Conservation (phyloP, 1,140 invertebrate species). For the Galendromus occidentalis region DNA sequence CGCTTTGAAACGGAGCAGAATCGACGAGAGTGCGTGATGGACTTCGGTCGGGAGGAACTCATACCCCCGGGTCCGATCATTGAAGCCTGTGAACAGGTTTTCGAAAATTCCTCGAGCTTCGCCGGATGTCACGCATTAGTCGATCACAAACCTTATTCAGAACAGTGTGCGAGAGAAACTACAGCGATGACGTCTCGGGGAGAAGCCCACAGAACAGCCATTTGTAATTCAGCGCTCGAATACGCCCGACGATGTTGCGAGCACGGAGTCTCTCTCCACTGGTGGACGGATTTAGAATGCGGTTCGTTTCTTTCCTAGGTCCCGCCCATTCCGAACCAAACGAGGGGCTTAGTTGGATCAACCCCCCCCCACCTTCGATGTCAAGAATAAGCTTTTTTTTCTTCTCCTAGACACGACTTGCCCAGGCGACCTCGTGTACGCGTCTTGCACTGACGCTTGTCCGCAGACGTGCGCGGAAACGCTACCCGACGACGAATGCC, state of each 20-base stretch:
- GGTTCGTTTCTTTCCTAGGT: constrained; percentile 35
- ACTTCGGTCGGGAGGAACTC: constrained; percentile 26
- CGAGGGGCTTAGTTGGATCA: constrained; percentile 25
- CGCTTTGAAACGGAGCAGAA: constrained; percentile 28
- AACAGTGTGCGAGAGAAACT: constrained; percentile 43
- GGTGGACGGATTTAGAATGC: constrained; percentile 44
- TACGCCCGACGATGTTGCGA: constrained; percentile 48
- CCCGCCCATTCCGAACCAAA: not conserved
- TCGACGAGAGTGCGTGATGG: constrained; percentile 15
- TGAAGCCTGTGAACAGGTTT: constrained; percentile 27
- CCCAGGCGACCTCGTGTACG: constrained; percentile 39
- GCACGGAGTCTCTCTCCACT: constrained; percentile 41
- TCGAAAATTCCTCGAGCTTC: constrained; percentile 12
- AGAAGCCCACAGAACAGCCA: constrained; percentile 24
- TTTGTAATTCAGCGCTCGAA: constrained; percentile 42
- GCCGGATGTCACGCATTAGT: constrained; percentile 45
- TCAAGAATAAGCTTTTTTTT: constrained; percentile 7
- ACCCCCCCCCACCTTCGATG: constrained; percentile 22
- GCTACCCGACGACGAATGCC: constrained; percentile 23
- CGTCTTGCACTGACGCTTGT: constrained; percentile 43
- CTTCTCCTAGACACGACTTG: constrained; percentile 16
- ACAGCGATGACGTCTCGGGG: constrained; percentile 29
- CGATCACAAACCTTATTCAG: constrained; percentile 42
- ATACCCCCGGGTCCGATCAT: constrained; percentile 34
- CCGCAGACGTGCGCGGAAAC: constrained; percentile 43